Conservation (phyloP, 2,888 invertebrate genomes). For the Thyatira batis region DNA sequence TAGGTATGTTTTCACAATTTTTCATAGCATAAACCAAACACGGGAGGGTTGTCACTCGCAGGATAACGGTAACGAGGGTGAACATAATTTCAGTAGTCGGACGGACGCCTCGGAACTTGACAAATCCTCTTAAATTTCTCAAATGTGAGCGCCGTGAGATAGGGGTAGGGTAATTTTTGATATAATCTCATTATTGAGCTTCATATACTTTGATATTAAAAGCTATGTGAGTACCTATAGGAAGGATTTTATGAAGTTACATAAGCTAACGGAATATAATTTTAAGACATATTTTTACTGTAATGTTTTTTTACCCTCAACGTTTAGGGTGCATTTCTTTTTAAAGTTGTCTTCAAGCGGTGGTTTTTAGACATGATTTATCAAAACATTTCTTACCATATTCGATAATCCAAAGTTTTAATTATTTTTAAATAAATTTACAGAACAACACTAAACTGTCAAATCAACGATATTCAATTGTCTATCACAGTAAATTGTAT, state of each 20-base stretch:
- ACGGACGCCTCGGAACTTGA: conserved; percentile 54
- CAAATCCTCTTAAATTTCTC: conserved; percentile 70
- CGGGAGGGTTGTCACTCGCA: conserved; percentile 52
- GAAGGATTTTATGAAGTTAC: conserved; percentile 15
- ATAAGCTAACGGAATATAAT: too few relatives aligned
- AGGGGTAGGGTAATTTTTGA: conserved; percentile 45
- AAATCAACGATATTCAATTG: too few relatives aligned
- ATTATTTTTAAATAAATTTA: too few relatives aligned
- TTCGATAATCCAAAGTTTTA: too few relatives aligned
- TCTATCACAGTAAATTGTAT: neutral
- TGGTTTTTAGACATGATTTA: too few relatives aligned
- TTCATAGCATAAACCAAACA: conserved; percentile 34
- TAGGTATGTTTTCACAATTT: conserved; percentile 21
- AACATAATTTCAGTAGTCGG: conserved; percentile 55
- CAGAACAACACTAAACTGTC: too few relatives aligned
- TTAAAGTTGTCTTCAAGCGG: too few relatives aligned
- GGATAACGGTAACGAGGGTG: conserved; percentile 54
- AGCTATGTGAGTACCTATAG: conserved; percentile 12
- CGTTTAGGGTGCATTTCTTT: too few relatives aligned
- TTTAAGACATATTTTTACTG: too few relatives aligned
- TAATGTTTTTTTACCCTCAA: too few relatives aligned
- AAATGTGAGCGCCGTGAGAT: conserved; percentile 46
- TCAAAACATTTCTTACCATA: too few relatives aligned
- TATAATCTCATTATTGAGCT: conserved; percentile 52
- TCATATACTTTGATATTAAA: conserved; percentile 26